These are phyloP conservation scores for Zhuqinia jingwanae DNA, from an alignment of 2,888 invertebrate species.

Conservation along the genomic window DNA sequence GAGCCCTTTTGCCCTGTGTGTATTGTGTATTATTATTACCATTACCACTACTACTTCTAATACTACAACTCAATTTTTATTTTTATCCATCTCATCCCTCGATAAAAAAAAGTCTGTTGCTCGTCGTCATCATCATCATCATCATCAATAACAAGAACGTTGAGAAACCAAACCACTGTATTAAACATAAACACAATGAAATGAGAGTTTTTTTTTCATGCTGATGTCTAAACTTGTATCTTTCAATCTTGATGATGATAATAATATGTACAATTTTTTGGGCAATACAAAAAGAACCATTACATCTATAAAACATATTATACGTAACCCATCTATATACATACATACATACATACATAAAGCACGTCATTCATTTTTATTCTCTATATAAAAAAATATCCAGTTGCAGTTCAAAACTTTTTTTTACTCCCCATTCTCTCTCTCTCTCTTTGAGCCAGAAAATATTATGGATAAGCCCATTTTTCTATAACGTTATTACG, in stretches of 20 bases:
- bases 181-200: conserved; percentile 43
- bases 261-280: conserved; percentile 39
- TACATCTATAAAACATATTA: not conserved
- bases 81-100: conserved; percentile 26
- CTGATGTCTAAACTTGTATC: conserved; percentile 34
- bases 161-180: conserved; percentile 16
- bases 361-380: conserved; percentile 17
- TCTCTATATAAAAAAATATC: too few species aligned
- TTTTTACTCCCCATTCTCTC: conserved; percentile 42
- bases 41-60: not conserved
- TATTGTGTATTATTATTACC: too few species aligned
- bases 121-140: not conserved
- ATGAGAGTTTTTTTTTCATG: conserved; percentile 25
- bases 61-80: conserved; percentile 44
- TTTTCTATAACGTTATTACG: conserved; percentile 58
- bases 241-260: conserved; percentile 44
- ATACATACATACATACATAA: too few species aligned
- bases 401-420: conserved; percentile 9
- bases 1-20: too few species aligned
- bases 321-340: not conserved
- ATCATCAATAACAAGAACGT: not conserved
- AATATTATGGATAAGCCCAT: not conserved
- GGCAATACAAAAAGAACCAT: conserved; percentile 21
- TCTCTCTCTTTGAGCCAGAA: not conserved
- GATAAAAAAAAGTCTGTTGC: conserved; percentile 26